phyloP scores from a whole-genome alignment of 2,113 vertebrate genomes.

The Cynopterus brachyotis region DNA sequence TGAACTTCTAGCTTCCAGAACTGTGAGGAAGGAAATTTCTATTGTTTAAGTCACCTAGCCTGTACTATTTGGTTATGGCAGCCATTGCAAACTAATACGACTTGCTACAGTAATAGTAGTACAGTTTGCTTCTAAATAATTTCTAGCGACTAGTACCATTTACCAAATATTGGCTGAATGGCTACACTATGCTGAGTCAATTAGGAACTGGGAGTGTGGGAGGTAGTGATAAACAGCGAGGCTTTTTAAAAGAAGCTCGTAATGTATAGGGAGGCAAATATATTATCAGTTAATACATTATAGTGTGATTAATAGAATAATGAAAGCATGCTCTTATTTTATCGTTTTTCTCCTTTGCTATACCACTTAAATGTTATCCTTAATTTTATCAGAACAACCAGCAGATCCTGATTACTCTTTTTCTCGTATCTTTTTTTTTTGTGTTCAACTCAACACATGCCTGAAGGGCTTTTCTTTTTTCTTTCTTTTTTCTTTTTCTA shows the following conservation, averaged over 20 bases:
- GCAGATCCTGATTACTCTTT: not conserved
- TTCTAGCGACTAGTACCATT: not conserved
- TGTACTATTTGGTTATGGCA: not conserved
- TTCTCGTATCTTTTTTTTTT: not conserved
- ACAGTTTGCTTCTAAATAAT: not conserved
- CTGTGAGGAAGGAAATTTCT: not conserved
- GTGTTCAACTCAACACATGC: not conserved
- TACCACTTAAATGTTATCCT: not conserved
- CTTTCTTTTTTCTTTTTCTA: not conserved
- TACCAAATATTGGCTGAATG: not conserved
- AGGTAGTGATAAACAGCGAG: not conserved
- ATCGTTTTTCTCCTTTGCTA: not conserved
- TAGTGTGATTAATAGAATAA: not conserved
- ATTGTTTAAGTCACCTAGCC: not conserved
- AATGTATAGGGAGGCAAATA: not conserved
- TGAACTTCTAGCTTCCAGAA: not conserved
- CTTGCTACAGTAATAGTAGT: not conserved
- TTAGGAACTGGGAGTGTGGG: too few species aligned
- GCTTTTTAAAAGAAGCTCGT: not conserved
- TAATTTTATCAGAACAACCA: not conserved
- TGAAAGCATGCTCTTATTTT: not conserved
- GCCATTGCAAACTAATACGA: not conserved
- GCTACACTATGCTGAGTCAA: rapidly evolving
- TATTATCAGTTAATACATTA: not conserved
- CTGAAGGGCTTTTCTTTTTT: not conserved